Evolutionary conservation across 2,113 vertebrate genomes (phyloP), one percentile per base, ranked within the genome.

Genomic region (Malurus melanocephalus): DNA sequence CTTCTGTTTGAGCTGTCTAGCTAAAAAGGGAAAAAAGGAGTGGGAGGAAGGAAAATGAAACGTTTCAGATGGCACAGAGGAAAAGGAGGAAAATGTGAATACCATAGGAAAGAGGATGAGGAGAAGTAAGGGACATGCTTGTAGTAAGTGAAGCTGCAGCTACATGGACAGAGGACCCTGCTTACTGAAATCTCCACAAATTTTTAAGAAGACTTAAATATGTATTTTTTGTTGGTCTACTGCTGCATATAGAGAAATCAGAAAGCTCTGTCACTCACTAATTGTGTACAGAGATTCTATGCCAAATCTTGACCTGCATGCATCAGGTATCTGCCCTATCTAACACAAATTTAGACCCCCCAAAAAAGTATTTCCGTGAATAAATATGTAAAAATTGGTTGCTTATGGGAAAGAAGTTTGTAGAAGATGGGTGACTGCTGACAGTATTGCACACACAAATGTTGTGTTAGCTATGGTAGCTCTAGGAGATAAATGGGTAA

Each of bases 401-500:
- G 16, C 62, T 83, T 62, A 45, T 7, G 10, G 55, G 32, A 94
- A 71, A 56, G 8, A 84, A 32, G 10, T 15, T 74, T 78, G 40
- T 82, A 51, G 33, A 59, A 87, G 68, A 91, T n/a, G 48, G 48
- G 61, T 77, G 27, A 57, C 30, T 57, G 23, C 49, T 93, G 75
- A 82, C 42, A 89, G 28, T 51, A 20, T 7, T 6, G 13, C 56
- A 46, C 26, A 28, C 59, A 27, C 33, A 90, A 75, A 52, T 22
- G 14, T 81, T 84, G 38, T 32, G 51, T 87, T 53, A 76, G 16
- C 33, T 73, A 11, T 60, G 74, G 20, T 66, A 76, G 27, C 35
- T 92, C 33, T 84, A 74, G 83, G 52, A 91, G 52, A 93, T 83
- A 52, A 94, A 82, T 53, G 67, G 59, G 11, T 28, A 59, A 68